A percentile compares a stretch with the other conserved stretches of the same genome.
phyloP scores from a whole-genome alignment of 2,113 vertebrate genomes.

The Toxostoma redivivum region DNA sequence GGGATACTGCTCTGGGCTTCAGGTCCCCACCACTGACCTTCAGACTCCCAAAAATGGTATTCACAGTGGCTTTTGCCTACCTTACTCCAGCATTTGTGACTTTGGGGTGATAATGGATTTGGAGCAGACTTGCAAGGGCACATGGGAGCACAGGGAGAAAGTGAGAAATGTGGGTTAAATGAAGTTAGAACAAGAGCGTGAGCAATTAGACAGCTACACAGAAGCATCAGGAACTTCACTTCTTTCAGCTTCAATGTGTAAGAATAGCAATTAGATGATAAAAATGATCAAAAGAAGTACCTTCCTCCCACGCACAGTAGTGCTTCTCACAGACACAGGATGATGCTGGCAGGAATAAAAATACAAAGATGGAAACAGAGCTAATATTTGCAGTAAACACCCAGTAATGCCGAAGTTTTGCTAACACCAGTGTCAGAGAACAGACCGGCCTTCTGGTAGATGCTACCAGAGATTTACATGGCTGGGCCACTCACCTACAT shows the following conservation, averaged over 20 bases:
- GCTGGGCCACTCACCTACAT: not conserved
- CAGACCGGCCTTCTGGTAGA: not conserved
- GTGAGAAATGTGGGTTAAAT: not conserved
- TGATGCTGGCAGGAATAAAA: not conserved
- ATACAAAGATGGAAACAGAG: not conserved
- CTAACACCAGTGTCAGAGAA: not conserved
- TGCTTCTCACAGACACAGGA: not conserved
- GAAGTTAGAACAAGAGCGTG: not conserved
- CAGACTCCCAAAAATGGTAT: not conserved
- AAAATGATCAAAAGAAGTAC: conserved; percentile 16
- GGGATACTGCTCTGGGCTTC: not conserved
- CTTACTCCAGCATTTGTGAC: not conserved
- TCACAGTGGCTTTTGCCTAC: not conserved
- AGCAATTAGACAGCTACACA: not conserved
- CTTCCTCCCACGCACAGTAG: not conserved
- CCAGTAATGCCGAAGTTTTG: not conserved
- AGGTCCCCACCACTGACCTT: not conserved
- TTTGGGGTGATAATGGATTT: not conserved
- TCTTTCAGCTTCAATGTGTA: not conserved
- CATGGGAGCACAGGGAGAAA: not conserved
- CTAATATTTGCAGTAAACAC: not conserved
- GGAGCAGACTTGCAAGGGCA: not conserved
- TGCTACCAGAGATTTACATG: not conserved
- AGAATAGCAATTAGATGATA: not conserved
- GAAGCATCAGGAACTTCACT: not conserved